These are phyloP conservation scores for Drosophila lutescens DNA, from an alignment of 2,888 invertebrate species.

Conservation along the genomic window DNA sequence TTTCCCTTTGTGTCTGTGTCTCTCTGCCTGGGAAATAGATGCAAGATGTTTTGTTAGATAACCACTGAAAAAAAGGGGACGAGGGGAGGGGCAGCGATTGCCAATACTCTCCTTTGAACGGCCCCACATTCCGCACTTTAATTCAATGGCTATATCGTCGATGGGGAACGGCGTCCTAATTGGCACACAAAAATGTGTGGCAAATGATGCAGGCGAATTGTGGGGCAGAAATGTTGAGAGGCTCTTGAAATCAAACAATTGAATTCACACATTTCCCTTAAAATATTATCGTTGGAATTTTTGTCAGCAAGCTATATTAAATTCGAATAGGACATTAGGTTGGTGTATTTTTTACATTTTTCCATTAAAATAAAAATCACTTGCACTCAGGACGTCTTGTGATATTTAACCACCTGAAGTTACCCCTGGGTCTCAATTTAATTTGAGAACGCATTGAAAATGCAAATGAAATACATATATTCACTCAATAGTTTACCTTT, in stretches of 20 bases:
- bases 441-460: background rate
- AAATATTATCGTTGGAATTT: background rate
- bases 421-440: background rate
- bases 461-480: conserved; percentile 26
- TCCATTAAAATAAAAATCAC: background rate
- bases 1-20: conserved; percentile 43
- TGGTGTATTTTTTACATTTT: too few relatives aligned
- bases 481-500: background rate
- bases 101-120: conserved; percentile 4
- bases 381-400: too few relatives aligned
- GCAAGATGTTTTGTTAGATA: conserved; percentile 37
- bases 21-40: conserved; percentile 39
- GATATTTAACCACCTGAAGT: background rate
- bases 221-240: background rate
- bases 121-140: conserved; percentile 2
- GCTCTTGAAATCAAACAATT: background rate
- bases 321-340: too few relatives aligned
- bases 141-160: conserved; percentile 7
- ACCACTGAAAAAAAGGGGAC: background rate
- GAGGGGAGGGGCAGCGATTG: background rate
- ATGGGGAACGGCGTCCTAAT: conserved; percentile 5
- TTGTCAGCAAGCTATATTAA: background rate
- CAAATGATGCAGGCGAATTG: background rate
- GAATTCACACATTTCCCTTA: background rate
- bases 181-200: conserved; percentile 2